These are phyloP conservation scores for Watsonalla cultraria DNA, from an alignment of 2,888 invertebrate species.

Conservation along the genomic window DNA sequence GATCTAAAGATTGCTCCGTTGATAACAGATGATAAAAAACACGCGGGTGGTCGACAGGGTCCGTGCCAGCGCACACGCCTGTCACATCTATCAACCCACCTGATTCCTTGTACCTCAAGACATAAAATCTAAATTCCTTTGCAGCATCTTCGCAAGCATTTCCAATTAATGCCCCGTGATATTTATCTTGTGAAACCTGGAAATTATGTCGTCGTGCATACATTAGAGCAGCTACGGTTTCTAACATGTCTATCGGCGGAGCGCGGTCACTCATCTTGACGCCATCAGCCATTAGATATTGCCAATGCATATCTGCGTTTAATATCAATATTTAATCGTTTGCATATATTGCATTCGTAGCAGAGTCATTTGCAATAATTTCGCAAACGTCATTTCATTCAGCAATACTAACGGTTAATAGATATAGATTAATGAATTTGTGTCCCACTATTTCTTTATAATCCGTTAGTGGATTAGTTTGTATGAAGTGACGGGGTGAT, in stretches of 20 bases:
- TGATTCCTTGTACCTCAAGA: constrained; percentile 6
- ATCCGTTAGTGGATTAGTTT: not conserved
- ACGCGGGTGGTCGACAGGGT: constrained; percentile 33
- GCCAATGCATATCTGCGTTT: constrained; percentile 5
- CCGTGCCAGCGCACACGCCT: constrained; percentile 13
- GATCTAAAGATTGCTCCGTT: constrained; percentile 41
- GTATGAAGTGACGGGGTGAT: constrained; percentile 9
- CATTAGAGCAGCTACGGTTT: constrained; percentile 1
- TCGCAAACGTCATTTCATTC: not conserved
- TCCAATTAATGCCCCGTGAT: constrained; percentile 15
- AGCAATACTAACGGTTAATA: not conserved
- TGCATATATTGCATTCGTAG: not conserved
- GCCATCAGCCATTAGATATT: constrained; percentile 4
- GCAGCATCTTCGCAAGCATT: constrained; percentile 1
- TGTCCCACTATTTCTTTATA: not conserved
- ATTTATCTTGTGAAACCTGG: constrained; percentile 8
- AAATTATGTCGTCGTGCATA: constrained; percentile 4
- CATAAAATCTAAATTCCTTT: constrained; percentile 8
- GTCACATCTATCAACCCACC: constrained; percentile 10
- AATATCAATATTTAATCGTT: constrained; percentile 1
- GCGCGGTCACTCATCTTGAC: constrained; percentile 4
- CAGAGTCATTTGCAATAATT: not conserved
- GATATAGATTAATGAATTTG: not conserved
- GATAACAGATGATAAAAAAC: constrained; percentile 32
- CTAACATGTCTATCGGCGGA: constrained; percentile 3